Percentiles rank a stretch among this genome's conserved stretches.
phyloP scores from a whole-genome alignment of 2,888 invertebrate genomes.

The Formica aserva region DNA sequence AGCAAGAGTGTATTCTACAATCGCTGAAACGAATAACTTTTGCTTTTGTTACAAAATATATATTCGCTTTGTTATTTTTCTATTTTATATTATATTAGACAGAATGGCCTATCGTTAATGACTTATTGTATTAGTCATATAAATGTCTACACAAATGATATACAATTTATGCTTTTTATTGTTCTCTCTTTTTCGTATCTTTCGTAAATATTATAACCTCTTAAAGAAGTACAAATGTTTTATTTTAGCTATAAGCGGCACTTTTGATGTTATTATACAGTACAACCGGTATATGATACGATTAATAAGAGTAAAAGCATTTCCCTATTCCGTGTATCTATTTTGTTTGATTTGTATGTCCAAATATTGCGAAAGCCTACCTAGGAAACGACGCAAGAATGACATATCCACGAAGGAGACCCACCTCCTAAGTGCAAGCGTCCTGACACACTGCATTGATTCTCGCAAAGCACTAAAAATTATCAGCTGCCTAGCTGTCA shows the following conservation, averaged over 20 bases:
- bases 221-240: neutral
- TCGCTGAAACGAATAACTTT: neutral
- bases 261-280: neutral
- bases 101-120: neutral
- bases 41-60: neutral
- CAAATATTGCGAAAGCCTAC: slow-evolving; percentile 7
- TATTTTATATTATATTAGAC: neutral
- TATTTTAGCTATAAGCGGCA: neutral
- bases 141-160: neutral
- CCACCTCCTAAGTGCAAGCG: slow-evolving; percentile 16
- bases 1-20: neutral
- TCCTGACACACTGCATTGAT: slow-evolving; percentile 25
- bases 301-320: neutral
- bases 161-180: neutral
- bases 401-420: neutral
- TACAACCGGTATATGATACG: neutral
- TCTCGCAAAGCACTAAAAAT: neutral
- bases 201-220: slow-evolving; percentile 25
- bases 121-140: neutral
- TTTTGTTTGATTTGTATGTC: neutral
- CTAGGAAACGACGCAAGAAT: neutral
- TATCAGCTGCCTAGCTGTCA: neutral
- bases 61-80: neutral
- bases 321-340: neutral
- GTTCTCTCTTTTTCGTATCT: neutral